phyloP scores from a whole-genome alignment of 1,140 invertebrate species.

The Triops cancriformis region DNA sequence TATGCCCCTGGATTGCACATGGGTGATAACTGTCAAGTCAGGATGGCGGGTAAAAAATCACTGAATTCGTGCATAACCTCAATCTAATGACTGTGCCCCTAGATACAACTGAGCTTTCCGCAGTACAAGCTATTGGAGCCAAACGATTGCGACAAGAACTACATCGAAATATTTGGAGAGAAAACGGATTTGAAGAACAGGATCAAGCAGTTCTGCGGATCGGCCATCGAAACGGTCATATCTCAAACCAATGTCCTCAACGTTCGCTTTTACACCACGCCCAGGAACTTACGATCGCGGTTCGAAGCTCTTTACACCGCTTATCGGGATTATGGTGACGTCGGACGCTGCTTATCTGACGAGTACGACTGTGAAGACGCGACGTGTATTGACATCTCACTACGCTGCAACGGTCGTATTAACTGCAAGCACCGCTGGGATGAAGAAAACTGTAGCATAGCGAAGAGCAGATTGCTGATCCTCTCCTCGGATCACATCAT shows the following conservation, averaged over 20 bases:
- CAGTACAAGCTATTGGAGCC: constrained; percentile 58
- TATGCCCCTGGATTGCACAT: constrained; percentile 66
- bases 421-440: constrained; percentile 80
- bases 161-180: constrained; percentile 63
- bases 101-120: constrained; percentile 63
- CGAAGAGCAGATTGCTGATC: constrained; percentile 27
- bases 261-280: constrained; percentile 59
- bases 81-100: constrained; percentile 26
- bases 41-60: constrained; percentile 52
- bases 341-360: constrained; percentile 40
- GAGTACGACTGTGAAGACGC: constrained; percentile 78
- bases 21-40: constrained; percentile 58
- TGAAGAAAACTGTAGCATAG: constrained; percentile 53
- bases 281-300: constrained; percentile 52
- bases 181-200: constrained; percentile 51
- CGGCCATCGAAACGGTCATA: constrained; percentile 59
- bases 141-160: constrained; percentile 75
- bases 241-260: constrained; percentile 53
- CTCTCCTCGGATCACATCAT: constrained; percentile 58
- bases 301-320: constrained; percentile 66
- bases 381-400: constrained; percentile 59
- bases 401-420: constrained; percentile 62
- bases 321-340: constrained; percentile 46
- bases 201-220: constrained; percentile 65
- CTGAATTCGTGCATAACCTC: background rate